Evolutionary conservation across 2,888 invertebrate genomes (phyloP).

Genomic region (Macrophya annulata): DNA sequence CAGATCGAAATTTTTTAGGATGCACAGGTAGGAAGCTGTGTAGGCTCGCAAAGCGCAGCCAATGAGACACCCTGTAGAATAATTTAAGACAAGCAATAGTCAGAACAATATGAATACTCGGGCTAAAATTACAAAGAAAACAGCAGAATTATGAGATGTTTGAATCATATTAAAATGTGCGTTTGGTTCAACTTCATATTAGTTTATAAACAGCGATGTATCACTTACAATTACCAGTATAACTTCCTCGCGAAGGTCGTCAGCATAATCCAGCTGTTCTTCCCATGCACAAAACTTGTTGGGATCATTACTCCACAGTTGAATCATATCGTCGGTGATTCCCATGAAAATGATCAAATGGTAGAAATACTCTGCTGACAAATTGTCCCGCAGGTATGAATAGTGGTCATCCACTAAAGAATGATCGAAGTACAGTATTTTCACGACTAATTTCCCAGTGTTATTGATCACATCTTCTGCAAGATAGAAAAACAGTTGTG

Average conservation of each 20-base stretch:
- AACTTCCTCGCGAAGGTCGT: conserved; percentile 83
- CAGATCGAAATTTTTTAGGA: no score
- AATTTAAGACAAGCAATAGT: no score
- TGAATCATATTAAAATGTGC: no score
- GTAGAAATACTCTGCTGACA: background rate
- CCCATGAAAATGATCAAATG: background rate
- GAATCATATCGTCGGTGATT: background rate
- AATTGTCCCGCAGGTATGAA: conserved; percentile 72
- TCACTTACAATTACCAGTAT: conserved; percentile 67
- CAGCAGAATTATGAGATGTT: no score
- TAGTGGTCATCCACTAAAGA: conserved; percentile 77
- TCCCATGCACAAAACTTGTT: conserved; percentile 85
- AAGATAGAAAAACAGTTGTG: background rate
- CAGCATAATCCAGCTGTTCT: conserved; percentile 82
- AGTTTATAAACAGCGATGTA: background rate
- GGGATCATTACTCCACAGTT: background rate
- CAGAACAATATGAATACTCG: no score
- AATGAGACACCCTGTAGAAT: no score
- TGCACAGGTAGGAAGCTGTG: no score
- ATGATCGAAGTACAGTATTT: background rate
- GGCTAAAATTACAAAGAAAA: no score
- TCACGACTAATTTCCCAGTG: conserved; percentile 59
- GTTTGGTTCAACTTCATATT: no score
- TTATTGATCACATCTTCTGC: background rate
- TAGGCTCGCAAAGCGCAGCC: no score